Evolutionary conservation across 2,888 invertebrate species (phyloP), one percentile per base, ranked within the genome.

Genomic region (Trachelus stipa): DNA sequence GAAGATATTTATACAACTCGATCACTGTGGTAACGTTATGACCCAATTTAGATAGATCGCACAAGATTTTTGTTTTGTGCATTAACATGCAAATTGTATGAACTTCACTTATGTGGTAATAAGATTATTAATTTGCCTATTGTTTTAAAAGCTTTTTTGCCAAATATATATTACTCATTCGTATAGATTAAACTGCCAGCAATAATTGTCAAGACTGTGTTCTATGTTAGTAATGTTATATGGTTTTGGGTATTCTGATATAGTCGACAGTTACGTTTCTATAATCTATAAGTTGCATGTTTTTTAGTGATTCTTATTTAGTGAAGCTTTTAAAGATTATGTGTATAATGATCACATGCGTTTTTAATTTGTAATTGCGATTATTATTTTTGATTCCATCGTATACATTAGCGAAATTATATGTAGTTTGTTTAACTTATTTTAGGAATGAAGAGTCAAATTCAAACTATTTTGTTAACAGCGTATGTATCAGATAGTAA

Each of bases 171-270:
- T 56, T 56, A 56, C 23, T 56, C 23, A 23, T 23, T 56, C 9
- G 2, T 56, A 23, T 23, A 56, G 23, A 9, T 56, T 2, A 56
- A 56, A 56, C 23, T 23, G 23, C 6, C 56, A 56, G 56, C 33
- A 71, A 76, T 35, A 77, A 79, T 79, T 79, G 77, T 79, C 79
- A 80, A 79, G 76, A 81, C 79, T 82, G 79, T 81, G 75, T 81
- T 81, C 68, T 77, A 77, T 56, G n/a, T 74, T 80, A 81, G 77
- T 76, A 56, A 23, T 56, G 23, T 56, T 56, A 56, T 56, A 56
- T 23, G 56, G 56, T 56, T 56, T 56, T 56, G 56, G 56, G 56
- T 56, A 56, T 23, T 56, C 23, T 56, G 23, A 56, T 56, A 56
- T 56, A 56, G 23, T 23, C 23, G 56, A 56, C 56, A 56, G 56